These are phyloP conservation scores for Sylvia borin DNA, from an alignment of 2,797 vertebrate species.

Conservation along the genomic window DNA sequence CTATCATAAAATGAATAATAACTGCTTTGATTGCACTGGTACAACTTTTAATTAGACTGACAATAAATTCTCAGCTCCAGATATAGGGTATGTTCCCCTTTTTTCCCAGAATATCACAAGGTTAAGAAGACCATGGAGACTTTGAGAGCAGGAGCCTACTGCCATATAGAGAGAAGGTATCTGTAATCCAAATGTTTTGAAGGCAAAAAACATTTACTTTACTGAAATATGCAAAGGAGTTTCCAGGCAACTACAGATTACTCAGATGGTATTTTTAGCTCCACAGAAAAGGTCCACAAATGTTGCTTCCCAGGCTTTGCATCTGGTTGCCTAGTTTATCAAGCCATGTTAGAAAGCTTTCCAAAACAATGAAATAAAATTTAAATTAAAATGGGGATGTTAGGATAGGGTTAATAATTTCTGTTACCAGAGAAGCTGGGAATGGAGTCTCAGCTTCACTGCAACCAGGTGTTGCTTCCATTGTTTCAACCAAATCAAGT, in stretches of 20 bases:
- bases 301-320: background rate
- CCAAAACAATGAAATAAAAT: background rate
- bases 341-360: background rate
- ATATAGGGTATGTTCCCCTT: background rate
- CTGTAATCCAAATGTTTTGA: background rate
- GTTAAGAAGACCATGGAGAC: background rate
- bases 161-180: background rate
- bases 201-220: background rate
- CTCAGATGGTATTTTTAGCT: background rate
- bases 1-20: background rate
- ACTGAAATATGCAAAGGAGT: background rate
- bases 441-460: too few relatives aligned
- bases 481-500: too few relatives aligned
- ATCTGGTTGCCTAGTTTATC: background rate
- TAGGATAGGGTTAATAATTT: too few relatives aligned
- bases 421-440: too few relatives aligned
- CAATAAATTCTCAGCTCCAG: background rate
- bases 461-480: too few relatives aligned
- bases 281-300: background rate
- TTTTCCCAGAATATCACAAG: background rate
- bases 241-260: background rate
- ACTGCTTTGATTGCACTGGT: background rate
- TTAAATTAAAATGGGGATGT: background rate
- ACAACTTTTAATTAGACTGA: background rate
- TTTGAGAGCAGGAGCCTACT: background rate